Evolutionary conservation across 2,113 vertebrate genomes (phyloP).

Genomic region (Petroica traversi): DNA sequence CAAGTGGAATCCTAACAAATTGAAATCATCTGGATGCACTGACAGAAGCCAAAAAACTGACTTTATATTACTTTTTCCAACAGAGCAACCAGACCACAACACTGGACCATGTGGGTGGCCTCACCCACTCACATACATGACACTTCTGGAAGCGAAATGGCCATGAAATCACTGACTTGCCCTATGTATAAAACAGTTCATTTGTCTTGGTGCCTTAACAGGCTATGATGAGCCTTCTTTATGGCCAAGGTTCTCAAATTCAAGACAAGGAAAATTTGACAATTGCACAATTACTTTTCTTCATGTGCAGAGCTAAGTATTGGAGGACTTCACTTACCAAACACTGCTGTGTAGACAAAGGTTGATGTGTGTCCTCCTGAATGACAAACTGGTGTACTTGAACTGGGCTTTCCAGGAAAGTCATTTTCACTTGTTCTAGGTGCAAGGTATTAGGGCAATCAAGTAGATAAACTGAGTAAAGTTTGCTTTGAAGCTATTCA

Average conservation of each 20-base stretch:
- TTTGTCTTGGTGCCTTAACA: constrained; percentile 20
- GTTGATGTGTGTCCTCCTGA: not conserved
- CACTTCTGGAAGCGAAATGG: constrained; percentile 10
- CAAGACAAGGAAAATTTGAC: constrained; percentile 14
- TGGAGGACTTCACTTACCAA: not conserved
- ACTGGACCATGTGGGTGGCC: constrained; percentile 70
- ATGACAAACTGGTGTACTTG: not conserved
- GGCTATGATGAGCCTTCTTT: not conserved
- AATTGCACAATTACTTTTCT: not conserved
- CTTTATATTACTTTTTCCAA: constrained; percentile 63
- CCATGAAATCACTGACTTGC: constrained; percentile 46
- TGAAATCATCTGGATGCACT: constrained; percentile 72
- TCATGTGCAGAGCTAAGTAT: not conserved
- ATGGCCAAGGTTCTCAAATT: constrained; percentile 6
- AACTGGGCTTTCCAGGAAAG: not conserved
- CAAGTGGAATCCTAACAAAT: constrained; percentile 67
- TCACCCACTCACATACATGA: constrained; percentile 1
- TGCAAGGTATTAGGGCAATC: not conserved
- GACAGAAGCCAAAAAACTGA: constrained; percentile 54
- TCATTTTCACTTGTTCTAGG: not conserved
- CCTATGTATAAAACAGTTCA: not conserved
- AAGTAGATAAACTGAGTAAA: not conserved
- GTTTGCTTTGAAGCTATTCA: not conserved
- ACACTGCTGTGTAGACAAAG: not conserved
- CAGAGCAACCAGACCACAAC: constrained; percentile 66